phyloP scores from a whole-genome alignment of 2,888 invertebrate species.

The Hirtodrosophila alboralis region DNA sequence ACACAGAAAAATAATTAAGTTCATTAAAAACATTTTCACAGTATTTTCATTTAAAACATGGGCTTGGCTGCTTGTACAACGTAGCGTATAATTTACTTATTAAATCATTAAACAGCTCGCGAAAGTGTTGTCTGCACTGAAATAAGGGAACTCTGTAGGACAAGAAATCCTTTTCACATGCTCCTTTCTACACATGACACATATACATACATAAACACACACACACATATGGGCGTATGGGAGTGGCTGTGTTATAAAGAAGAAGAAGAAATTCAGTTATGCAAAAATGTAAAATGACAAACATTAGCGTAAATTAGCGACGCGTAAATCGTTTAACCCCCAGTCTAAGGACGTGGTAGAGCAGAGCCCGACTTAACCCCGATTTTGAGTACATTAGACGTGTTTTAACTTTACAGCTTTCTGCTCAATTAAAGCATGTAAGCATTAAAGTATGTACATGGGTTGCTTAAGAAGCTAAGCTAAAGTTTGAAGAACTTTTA shows the following conservation, averaged over 20 bases:
- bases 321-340: slow-evolving; percentile 72
- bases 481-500: no score
- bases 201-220: slow-evolving; percentile 3
- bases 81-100: slow-evolving; percentile 72
- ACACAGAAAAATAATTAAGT: slow-evolving; percentile 57
- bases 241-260: slow-evolving; percentile 9
- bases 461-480: slow-evolving; percentile 3
- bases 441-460: slow-evolving; percentile 25
- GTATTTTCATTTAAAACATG: slow-evolving; percentile 2
- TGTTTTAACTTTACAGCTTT: slow-evolving; percentile 61
- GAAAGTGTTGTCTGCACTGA: slow-evolving; percentile 39
- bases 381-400: slow-evolving; percentile 33
- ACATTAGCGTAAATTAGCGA: slow-evolving; percentile 80
- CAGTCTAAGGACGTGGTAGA: slow-evolving; percentile 10
- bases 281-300: slow-evolving; percentile 73
- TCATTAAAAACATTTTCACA: slow-evolving; percentile 61
- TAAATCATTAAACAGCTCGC: slow-evolving; percentile 66
- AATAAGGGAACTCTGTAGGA: background rate
- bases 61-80: slow-evolving; percentile 21
- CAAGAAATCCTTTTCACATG: slow-evolving; percentile 37
- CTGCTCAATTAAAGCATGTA: slow-evolving; percentile 64
- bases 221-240: slow-evolving; percentile 10
- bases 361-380: slow-evolving; percentile 24
- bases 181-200: slow-evolving; percentile 21
- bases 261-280: slow-evolving; percentile 48